These are phyloP conservation scores for Aphodius sticticus DNA, from an alignment of 2,888 invertebrate genomes.

Conservation along the genomic window DNA sequence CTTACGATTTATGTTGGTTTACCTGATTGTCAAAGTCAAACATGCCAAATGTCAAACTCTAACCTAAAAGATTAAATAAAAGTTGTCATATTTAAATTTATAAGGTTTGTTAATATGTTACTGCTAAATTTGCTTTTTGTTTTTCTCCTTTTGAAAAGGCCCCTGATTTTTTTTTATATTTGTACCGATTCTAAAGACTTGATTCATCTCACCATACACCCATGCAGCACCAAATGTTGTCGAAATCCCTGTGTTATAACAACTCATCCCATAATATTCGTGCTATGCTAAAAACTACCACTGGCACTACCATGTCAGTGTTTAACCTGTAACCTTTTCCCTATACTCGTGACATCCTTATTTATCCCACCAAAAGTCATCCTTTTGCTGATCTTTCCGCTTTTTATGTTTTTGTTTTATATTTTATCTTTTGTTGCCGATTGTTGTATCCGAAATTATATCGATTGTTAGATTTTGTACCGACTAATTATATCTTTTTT, in stretches of 20 bases:
- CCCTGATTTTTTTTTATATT: neutral
- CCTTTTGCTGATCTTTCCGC: conserved; percentile 46
- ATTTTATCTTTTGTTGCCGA: neutral
- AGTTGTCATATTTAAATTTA: neutral
- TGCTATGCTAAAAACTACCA: conserved; percentile 57
- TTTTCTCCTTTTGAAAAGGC: neutral
- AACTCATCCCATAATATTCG: conserved; percentile 58
- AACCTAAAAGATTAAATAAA: neutral
- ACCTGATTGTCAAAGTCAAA: too few relatives aligned
- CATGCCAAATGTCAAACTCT: neutral
- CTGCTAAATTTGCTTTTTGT: too few relatives aligned
- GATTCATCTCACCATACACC: conserved; percentile 32
- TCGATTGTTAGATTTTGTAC: neutral
- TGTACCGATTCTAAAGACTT: conserved; percentile 30
- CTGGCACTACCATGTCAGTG: conserved; percentile 47
- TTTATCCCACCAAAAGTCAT: conserved; percentile 27
- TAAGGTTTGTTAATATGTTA: too few relatives aligned
- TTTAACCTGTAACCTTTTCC: neutral
- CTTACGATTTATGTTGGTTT: too few relatives aligned
- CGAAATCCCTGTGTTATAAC: conserved; percentile 55
- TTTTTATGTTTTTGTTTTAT: neutral
- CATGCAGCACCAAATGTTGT: conserved; percentile 17
- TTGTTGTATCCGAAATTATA: neutral
- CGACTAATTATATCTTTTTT: too few relatives aligned
- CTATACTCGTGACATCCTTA: conserved; percentile 33